A percentile compares a stretch with the other conserved stretches of the same genome.
These are phyloP conservation scores for Gymnodraco acuticeps DNA, from an alignment of 2,797 vertebrate genomes.

Conservation along the genomic window DNA sequence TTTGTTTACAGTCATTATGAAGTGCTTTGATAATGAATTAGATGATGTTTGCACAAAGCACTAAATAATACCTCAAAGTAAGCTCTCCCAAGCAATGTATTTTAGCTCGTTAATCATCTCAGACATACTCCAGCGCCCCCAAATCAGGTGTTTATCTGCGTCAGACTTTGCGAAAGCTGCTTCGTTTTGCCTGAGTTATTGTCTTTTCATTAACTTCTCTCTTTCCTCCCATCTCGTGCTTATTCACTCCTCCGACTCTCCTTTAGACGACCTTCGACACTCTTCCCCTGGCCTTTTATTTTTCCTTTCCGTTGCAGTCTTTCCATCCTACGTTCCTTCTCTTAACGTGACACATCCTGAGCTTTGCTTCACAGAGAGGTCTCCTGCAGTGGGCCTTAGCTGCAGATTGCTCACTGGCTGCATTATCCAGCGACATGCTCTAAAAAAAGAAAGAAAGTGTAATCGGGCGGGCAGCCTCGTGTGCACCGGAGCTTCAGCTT, in stretches of 20 bases:
- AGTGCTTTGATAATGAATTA: constrained; percentile 35
- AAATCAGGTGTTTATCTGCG: constrained; percentile 35
- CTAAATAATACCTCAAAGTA: constrained; percentile 26
- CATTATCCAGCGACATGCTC: constrained; percentile 67
- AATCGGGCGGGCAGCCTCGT: constrained; percentile 66
- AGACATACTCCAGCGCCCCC: constrained; percentile 15
- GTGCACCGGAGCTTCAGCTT: constrained; percentile 67
- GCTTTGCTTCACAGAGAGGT: constrained; percentile 39
- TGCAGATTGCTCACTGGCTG: constrained; percentile 74
- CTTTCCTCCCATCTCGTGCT: constrained; percentile 4
- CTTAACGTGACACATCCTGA: constrained; percentile 55
- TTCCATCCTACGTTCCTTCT: constrained; percentile 20
- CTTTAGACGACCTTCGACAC: constrained; percentile 32
- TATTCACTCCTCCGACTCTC: constrained; percentile 8
- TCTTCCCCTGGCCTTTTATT: constrained; percentile 26
- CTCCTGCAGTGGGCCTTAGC: constrained; percentile 58
- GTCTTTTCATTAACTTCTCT: constrained; percentile 43
- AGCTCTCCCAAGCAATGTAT: constrained; percentile 1
- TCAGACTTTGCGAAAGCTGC: constrained; percentile 27
- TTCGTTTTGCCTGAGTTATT: constrained; percentile 41
- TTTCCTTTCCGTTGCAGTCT: constrained; percentile 34
- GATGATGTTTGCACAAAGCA: constrained; percentile 20
- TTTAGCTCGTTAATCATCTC: constrained; percentile 24
- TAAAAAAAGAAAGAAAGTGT: constrained; percentile 69
- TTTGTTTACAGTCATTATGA: constrained; percentile 38